Evolutionary conservation across 2,797 vertebrate species (phyloP), one percentile per base, ranked within the genome.

Genomic region (Eulemur albifrons): DNA sequence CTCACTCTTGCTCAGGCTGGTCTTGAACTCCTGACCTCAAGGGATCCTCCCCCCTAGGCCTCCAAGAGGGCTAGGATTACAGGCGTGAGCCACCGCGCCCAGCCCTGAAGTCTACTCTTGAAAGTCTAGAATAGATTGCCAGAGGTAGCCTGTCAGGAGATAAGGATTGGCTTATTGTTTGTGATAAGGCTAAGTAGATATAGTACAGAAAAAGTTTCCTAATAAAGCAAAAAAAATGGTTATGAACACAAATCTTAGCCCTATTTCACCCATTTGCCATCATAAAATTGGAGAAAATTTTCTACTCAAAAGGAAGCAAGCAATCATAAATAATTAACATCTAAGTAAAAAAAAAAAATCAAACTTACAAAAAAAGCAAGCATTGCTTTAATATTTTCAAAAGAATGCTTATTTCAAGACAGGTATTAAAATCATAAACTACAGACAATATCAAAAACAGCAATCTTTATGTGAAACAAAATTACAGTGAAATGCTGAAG

Each of bases 261-360:
- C 50, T 77, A 61, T 27, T 70, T 96, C 27, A 83, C 23, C 23
- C n/a, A 84, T 52, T n/a, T 91, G n/a, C 6, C 50, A 76, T 73
- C 48, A 76, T 21, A 92, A 89, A 86, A 95, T 8, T 91, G 25
- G 13, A 80, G 43, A 73, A 91, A 97, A 95, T 12, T 61, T 93
- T 86, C 61, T 95, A 77, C 52, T 48, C 48, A 81, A 95, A 96
- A 92, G 88, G 25, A 95, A 92, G 43, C 38, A 83, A 80, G 5
- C 5, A 89, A 76, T 12, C 50, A 2, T 27, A 65, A 95, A 88
- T 76, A 95, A 86, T 70, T 82, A 91, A 72, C 35, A 69, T 45
- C 18, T 40, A 72, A 87, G 48, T 45, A 8, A 61, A 54, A 38
- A 43, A 27, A 35, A 54, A 67, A 43, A 50, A 40, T 83, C 6